Percentiles rank a stretch among this genome's conserved stretches.
Conservation (phyloP, 2,888 invertebrate genomes). For the Cephonodes hylas region DNA sequence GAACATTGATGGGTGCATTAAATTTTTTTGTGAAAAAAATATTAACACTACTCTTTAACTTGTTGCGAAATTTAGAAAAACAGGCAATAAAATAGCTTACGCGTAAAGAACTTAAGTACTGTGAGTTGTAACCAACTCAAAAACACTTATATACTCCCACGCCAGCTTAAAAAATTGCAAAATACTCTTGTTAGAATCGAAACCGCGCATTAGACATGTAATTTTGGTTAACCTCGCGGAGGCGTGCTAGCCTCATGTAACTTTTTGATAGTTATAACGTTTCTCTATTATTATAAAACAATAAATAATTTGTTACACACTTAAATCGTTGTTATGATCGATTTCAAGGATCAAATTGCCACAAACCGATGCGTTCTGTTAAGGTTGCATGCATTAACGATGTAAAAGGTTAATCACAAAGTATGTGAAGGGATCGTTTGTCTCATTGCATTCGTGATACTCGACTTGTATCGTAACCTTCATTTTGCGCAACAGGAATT, state of each 20-base stretch:
- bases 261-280: neutral
- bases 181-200: neutral
- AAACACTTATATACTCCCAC: no score
- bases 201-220: neutral
- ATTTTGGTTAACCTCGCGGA: constrained; percentile 3
- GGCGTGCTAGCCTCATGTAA: neutral
- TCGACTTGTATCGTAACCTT: neutral
- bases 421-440: constrained; percentile 2
- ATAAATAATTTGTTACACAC: constrained; percentile 1
- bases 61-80: no score
- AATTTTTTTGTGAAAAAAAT: no score
- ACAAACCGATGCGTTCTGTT: neutral
- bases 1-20: no score
- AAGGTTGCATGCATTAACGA: neutral
- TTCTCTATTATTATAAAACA: constrained; percentile 10
- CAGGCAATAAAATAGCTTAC: no score
- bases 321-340: constrained; percentile 3
- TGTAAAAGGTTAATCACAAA: constrained; percentile 1
- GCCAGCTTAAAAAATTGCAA: neutral
- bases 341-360: constrained; percentile 3
- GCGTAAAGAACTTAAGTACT: no score
- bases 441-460: neutral
- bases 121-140: no score
- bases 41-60: no score
- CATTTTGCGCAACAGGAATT: neutral